Percentiles rank a stretch among this genome's conserved stretches.
phyloP scores from a whole-genome alignment of 2,797 vertebrate genomes.

The Arnoldichthys spilopterus region DNA sequence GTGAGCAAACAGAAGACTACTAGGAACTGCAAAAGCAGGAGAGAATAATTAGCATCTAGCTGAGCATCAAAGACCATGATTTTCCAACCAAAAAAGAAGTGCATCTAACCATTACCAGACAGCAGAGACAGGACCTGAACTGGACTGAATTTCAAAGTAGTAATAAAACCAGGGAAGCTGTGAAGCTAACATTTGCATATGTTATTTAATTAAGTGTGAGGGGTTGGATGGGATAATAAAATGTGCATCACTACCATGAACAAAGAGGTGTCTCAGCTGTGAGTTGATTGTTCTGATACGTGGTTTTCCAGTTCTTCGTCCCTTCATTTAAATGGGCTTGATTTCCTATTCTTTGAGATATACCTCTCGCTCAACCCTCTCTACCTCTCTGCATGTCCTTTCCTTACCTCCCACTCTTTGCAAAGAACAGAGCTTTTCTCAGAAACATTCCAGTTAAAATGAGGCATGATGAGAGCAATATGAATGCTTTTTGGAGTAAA shows the following conservation, averaged over 20 bases:
- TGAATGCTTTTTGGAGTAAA: neutral
- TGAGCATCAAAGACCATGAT: slow-evolving; percentile 1
- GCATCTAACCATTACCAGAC: neutral
- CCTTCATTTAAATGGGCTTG: neutral
- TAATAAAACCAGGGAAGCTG: neutral
- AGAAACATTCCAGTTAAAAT: neutral
- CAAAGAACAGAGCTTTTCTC: neutral
- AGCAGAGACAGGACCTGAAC: neutral
- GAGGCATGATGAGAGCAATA: neutral
- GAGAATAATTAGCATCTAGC: neutral
- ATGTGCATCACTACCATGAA: neutral
- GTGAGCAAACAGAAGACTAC: slow-evolving; percentile 44
- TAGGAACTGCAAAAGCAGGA: slow-evolving; percentile 27
- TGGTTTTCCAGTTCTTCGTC: neutral
- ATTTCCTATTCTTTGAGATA: neutral
- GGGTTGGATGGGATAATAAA: neutral
- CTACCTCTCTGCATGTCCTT: neutral
- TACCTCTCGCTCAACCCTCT: neutral
- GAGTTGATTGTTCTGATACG: neutral
- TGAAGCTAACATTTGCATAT: neutral
- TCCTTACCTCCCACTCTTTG: neutral
- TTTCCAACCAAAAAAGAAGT: slow-evolving; percentile 8
- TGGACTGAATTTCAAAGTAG: slow-evolving; percentile 18
- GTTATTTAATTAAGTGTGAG: neutral
- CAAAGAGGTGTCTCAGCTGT: neutral